Percentiles rank a stretch among this genome's conserved stretches.
phyloP scores from a whole-genome alignment of 1,140 invertebrate genomes.

The Amyelois transitella region DNA sequence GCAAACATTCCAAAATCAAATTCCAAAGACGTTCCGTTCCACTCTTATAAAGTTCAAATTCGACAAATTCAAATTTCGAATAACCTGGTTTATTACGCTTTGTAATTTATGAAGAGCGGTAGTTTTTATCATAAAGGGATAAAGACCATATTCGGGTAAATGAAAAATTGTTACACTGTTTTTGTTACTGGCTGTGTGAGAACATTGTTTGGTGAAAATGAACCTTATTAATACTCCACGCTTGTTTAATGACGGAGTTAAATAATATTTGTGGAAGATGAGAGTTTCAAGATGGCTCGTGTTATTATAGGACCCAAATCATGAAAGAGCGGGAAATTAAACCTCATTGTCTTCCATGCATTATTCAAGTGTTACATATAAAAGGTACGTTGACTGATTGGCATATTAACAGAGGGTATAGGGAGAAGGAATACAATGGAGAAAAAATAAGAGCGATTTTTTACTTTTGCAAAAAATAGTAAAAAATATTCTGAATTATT shows the following conservation, averaged over 20 bases:
- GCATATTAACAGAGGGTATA: background rate
- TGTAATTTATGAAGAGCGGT: constrained; percentile 40
- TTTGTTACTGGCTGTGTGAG: constrained; percentile 30
- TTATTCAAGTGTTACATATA: background rate
- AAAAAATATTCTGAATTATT: too few relatives aligned
- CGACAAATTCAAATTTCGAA: background rate
- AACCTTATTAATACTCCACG: constrained; percentile 21
- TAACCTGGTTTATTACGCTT: constrained; percentile 11
- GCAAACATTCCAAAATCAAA: constrained; percentile 1
- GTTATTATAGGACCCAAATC: background rate
- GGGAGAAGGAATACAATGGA: too few relatives aligned
- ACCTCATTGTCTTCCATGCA: background rate
- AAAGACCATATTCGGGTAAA: constrained; percentile 35
- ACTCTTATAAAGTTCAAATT: background rate
- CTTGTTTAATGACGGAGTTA: constrained; percentile 3
- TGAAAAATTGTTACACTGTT: constrained; percentile 43
- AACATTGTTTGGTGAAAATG: constrained; percentile 39
- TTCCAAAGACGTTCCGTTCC: background rate
- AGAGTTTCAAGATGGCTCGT: background rate
- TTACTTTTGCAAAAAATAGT: too few relatives aligned
- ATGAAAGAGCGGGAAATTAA: background rate
- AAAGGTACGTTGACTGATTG: constrained; percentile 1
- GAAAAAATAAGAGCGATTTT: too few relatives aligned
- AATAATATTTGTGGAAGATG: background rate
- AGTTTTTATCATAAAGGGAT: constrained; percentile 31